Evolutionary conservation across 1,140 invertebrate genomes (phyloP), one percentile per base, ranked within the genome.

Genomic region (Tetragnatha versicolor): DNA sequence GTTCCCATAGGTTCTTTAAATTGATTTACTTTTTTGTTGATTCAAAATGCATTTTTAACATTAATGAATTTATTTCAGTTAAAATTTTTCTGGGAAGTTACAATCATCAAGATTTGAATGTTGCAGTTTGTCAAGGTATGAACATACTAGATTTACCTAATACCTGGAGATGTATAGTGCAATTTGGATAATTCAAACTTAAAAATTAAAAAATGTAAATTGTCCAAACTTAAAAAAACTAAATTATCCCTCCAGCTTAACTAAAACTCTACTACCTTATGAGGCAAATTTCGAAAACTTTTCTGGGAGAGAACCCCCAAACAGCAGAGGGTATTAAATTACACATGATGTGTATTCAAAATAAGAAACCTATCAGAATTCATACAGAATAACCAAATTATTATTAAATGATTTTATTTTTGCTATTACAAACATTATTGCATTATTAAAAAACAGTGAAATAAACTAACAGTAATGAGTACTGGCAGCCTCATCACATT

Each of bases 81-180:
- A 76, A 63, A 61, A 45, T 73, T n/a, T 78, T 55, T 9, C 53
- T 61, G 17, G 45, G n/a, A 39, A 58, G 29, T 37, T 65, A 37
- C 20, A 27, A 65, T 31, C 31, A 17, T 51, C 25, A 68, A 25
- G 20, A 27, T 55, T 29, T 75, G 31, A 58, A 60, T 33, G 45
- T 10, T 39, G 10, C 37, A 17, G 85, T 39, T 31, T 49, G 2
- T 10, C 47, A 72, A 75, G 58, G 81, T 81, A 61, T 79, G 58
- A 63, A 58, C 82, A 17, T 39, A 25, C 27, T 29, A 27, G 7
- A 2, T 22, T 53, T 53, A 29, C n/a, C 5, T 29, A 31, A 31
- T 14, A 29, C 20, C 17, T 5, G 2, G 17, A 2, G 17, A 5
- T 55, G 9, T 2, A 14, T 5, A 14, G 10, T 3, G 25, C 22